Conservation (phyloP, 2,797 vertebrate genomes). For the Anolis apletophallus region DNA sequence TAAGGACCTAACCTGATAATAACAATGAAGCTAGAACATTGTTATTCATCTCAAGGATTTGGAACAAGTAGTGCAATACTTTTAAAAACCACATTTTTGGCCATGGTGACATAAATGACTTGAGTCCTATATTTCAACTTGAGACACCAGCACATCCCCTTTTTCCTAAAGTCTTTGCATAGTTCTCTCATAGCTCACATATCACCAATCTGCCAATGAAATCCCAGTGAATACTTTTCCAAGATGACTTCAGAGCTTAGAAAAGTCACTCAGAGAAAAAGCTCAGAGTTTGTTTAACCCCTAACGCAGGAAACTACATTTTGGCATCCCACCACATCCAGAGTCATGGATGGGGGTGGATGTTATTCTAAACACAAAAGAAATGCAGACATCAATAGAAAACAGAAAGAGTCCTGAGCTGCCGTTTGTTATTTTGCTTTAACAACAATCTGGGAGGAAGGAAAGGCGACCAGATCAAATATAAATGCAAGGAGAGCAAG, state of each 20-base stretch:
- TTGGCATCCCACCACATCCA: slow-evolving; percentile 26
- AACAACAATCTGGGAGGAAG: slow-evolving; percentile 50
- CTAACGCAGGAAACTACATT: slow-evolving; percentile 27
- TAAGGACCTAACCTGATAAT: no score
- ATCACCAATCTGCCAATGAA: slow-evolving; percentile 19
- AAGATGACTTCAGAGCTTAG: slow-evolving; percentile 35
- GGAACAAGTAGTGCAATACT: not conserved
- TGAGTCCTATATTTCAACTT: not conserved
- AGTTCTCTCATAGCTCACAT: slow-evolving; percentile 15
- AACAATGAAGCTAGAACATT: not conserved
- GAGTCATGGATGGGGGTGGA: not conserved
- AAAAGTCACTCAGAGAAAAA: slow-evolving; percentile 39
- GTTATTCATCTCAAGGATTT: not conserved
- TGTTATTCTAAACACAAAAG: slow-evolving; percentile 25
- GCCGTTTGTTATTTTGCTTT: slow-evolving; percentile 32
- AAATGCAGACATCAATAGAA: slow-evolving; percentile 45
- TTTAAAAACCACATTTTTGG: not conserved
- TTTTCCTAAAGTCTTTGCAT: not conserved
- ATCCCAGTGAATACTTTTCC: slow-evolving; percentile 34
- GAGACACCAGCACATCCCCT: slow-evolving; percentile 7
- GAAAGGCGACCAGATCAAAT: slow-evolving; percentile 30
- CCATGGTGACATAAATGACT: not conserved
- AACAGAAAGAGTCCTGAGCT: slow-evolving; percentile 43
- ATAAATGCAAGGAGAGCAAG: slow-evolving; percentile 33
- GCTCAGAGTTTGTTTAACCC: slow-evolving; percentile 24